A percentile compares a stretch with the other conserved stretches of the same genome.
Evolutionary conservation across 2,113 vertebrate genomes (phyloP).

Genomic region (Xiphophorus hellerii): DNA sequence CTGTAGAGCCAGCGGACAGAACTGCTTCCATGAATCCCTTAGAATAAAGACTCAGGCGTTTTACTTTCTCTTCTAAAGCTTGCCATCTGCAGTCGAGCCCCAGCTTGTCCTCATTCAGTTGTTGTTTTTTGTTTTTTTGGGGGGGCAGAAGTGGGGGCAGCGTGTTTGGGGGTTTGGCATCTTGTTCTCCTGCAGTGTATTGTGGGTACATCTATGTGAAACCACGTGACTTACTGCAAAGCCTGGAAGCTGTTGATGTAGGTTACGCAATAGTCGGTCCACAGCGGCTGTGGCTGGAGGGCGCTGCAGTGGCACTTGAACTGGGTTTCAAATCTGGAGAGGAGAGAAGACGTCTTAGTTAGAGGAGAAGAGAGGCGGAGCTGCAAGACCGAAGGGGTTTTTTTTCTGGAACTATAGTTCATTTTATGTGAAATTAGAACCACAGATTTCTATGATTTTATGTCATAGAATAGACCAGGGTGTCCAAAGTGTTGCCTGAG

Average conservation of each 20-base stretch:
- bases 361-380: neutral
- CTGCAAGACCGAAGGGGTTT: too few species aligned
- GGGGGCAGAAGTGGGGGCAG: neutral
- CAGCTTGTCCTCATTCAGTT: neutral
- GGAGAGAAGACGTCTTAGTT: neutral
- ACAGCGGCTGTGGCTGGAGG: slow-evolving; percentile 24
- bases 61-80: neutral
- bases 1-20: neutral
- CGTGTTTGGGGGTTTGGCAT: neutral
- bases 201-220: neutral
- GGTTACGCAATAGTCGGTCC: slow-evolving; percentile 65
- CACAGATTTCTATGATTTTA: too few species aligned
- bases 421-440: too few species aligned
- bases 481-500: too few species aligned
- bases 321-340: slow-evolving; percentile 68
- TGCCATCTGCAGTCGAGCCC: neutral
- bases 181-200: neutral
- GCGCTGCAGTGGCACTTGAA: slow-evolving; percentile 49
- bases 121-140: neutral
- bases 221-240: slow-evolving; percentile 76
- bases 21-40: neutral
- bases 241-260: slow-evolving; percentile 80
- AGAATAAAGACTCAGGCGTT: neutral
- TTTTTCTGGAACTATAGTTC: too few species aligned
- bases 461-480: too few species aligned